Base-by-base conservation (phyloP, 2,888 invertebrate species). In the Eumerus sabulonum region DNA sequence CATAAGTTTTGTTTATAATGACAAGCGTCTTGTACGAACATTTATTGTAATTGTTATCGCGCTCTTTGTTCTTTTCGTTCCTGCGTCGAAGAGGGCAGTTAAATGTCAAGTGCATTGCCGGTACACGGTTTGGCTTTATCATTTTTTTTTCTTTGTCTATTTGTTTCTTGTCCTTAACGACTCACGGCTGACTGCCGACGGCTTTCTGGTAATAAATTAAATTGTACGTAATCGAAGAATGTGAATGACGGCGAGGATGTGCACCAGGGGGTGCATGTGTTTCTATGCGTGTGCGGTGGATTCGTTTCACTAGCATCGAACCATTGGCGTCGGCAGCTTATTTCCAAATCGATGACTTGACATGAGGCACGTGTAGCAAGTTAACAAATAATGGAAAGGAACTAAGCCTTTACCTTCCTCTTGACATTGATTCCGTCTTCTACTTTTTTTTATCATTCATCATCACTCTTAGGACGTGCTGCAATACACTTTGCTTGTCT, bases 41-140 rank as follows among this genome's bases (percentile, higher is more conserved):
- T 73, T 79, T 79, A 79, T 79, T 79, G 64, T 73, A 70, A 73
- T 60, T 64, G 68, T 70, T 79, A 79, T 79, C 64, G 73, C 64
- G 73, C 54, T 54, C 47, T 44, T 42, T 59, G 45, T 68, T 57
- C 27, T 27, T 7, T 27, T 27, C 3, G 27, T 27, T 27, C 27
- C 27, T 27, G 51, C 35, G 64, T 64, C 57, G 19, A 76, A 60
- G 48, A 60, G 67, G 62, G 73, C 48, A 54, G 19, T 16, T 64
- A 64, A 70, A 70, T 64, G 76, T 70, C 76, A 64, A 18, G 19
- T 57, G 48, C 76, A 76, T 48, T 42, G 19, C 38, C 38, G 56
- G 38, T 48, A 19, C 57, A 53, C 14, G 40, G 48, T 27, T 13
- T 27, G n/a, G n/a, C n/a, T n/a, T n/a, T n/a, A n/a, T n/a, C n/a